phyloP scores from a whole-genome alignment of 1,140 invertebrate species.

The Geopemphigus sp. region DNA sequence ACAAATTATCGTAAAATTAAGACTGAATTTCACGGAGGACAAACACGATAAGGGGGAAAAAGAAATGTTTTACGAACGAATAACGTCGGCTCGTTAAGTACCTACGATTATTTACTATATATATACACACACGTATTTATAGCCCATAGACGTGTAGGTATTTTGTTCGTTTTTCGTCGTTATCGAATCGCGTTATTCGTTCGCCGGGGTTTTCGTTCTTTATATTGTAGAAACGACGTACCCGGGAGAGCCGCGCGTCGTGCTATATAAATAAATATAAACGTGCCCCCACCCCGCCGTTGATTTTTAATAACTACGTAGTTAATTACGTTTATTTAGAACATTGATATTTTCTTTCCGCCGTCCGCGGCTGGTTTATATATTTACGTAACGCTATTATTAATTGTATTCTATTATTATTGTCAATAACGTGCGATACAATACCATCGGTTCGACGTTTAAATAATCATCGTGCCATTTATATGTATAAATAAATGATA shows the following conservation, averaged over 20 bases:
- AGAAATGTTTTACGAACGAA: background rate
- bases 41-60: background rate
- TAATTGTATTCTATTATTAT: conserved; percentile 43
- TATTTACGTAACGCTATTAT: conserved; percentile 33
- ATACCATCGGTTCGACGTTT: background rate
- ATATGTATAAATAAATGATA: conserved; percentile 28
- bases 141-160: no score
- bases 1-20: conserved; percentile 48
- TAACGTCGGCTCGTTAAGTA: conserved; percentile 29
- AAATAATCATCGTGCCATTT: conserved; percentile 43
- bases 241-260: no score
- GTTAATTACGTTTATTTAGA: conserved; percentile 2
- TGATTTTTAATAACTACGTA: no score
- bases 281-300: no score
- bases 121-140: background rate
- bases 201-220: no score
- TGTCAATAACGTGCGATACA: background rate
- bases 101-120: background rate
- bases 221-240: no score
- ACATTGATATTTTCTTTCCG: background rate
- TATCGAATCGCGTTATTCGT: no score
- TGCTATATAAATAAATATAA: no score
- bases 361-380: background rate
- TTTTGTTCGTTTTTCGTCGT: no score
- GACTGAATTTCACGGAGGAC: conserved; percentile 40